Evolutionary conservation across 2,113 vertebrate species (phyloP), one percentile per base, ranked within the genome.

Genomic region (Columbina picui): DNA sequence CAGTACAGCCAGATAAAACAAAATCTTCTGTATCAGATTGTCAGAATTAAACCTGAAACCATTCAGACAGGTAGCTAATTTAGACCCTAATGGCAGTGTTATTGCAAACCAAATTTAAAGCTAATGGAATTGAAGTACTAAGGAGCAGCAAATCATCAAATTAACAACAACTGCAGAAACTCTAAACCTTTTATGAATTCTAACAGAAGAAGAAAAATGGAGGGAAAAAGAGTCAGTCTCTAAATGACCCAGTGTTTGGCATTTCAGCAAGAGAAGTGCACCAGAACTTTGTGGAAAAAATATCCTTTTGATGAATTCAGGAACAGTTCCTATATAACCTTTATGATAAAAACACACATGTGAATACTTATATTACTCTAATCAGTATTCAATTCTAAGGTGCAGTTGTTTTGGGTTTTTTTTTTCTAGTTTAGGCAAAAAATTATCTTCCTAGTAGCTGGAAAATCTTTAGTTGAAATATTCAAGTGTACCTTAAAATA

Each of bases 81-180:
- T 52, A 80, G 19, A 69, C 9, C 25, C 5, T 84, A 88, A 80
- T 30, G 52, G 14, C 18, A 56, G 22, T 55, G 15, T 25, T 68
- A 49, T 47, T 84, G 45, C 59, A 78, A 84, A 90, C 22, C 9
- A 78, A 87, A 89, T 50, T 79, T 75, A 79, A 84, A 94, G 27
- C 20, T 78, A 56, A 65, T 71, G 39, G 21, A 84, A 90, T 14
- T 63, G 29, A 68, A 90, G 10, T 13, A 53, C 12, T 52, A 56
- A 80, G 36, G 30, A 84, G 8, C 14, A 89, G 23, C 27, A 91
- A 94, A 94, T 55, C 7, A 36, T 92, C 75, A 90, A 68, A 79
- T 75, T 32, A 78, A 60, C 36, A 89, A n/a, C 10, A 81, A 41
- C 9, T 55, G 43, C 8, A 39, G 57, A 74, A 60, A 52, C 27